Percentiles rank a stretch among this genome's conserved stretches.
These are phyloP conservation scores for Oscheius sp. DNA, from an alignment of 2,888 invertebrate genomes.

Conservation along the genomic window DNA sequence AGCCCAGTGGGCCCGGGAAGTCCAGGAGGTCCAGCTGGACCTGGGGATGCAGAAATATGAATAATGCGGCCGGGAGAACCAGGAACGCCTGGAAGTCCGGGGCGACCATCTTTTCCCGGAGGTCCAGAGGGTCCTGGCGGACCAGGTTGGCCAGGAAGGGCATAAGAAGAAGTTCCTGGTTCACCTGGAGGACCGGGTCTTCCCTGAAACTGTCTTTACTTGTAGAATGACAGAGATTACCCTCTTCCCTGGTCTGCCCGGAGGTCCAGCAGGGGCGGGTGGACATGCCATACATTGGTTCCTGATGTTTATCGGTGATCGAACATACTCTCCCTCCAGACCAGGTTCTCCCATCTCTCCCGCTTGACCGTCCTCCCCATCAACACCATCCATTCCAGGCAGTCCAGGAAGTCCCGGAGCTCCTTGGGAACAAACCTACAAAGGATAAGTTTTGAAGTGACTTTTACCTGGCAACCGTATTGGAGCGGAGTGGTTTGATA, in stretches of 20 bases:
- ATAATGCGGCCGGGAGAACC: constrained; percentile 15
- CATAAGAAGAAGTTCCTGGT: constrained; percentile 41
- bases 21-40: constrained; percentile 50
- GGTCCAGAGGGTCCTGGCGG: constrained; percentile 43
- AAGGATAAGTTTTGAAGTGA: neutral
- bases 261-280: constrained; percentile 54
- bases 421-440: constrained; percentile 42
- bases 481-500: neutral
- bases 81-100: constrained; percentile 1
- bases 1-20: constrained; percentile 47
- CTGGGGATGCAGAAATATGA: constrained; percentile 29
- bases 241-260: constrained; percentile 48
- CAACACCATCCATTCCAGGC: constrained; percentile 45
- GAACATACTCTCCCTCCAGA: constrained; percentile 26
- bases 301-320: constrained; percentile 31
- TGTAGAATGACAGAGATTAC: constrained; percentile 18
- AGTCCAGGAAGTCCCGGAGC: constrained; percentile 47
- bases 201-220: constrained; percentile 28
- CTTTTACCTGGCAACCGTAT: neutral
- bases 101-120: neutral
- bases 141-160: constrained; percentile 48
- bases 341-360: constrained; percentile 40
- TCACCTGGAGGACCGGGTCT: constrained; percentile 42
- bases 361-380: constrained; percentile 46
- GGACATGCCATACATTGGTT: constrained; percentile 63